phyloP scores from a whole-genome alignment of 2,888 invertebrate species.

The Cheiracanthium punctorium region DNA sequence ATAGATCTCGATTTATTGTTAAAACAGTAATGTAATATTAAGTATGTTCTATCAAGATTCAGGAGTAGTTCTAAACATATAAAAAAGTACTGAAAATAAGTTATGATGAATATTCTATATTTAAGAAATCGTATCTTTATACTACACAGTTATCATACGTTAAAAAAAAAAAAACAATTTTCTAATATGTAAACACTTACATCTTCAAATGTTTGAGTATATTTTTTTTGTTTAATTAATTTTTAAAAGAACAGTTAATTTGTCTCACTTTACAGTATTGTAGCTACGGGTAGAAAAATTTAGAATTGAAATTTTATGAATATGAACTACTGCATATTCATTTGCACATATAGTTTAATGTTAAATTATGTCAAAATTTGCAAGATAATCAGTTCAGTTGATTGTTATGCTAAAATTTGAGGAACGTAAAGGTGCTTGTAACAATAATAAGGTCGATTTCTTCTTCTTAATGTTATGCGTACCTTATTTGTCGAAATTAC shows the following conservation, averaged over 20 bases:
- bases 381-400: constrained; percentile 41
- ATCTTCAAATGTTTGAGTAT: not conserved
- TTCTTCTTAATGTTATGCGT: no score
- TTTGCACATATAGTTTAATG: no score
- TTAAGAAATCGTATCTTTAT: no score
- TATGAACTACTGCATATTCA: no score
- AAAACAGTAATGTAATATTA: not conserved
- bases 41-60: not conserved
- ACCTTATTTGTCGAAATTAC: no score
- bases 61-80: no score
- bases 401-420: not conserved
- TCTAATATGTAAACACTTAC: not conserved
- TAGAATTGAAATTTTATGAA: not conserved
- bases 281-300: constrained; percentile 40
- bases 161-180: not conserved
- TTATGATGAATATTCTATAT: no score
- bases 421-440: not conserved
- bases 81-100: no score
- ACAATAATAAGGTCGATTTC: no score
- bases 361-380: no score
- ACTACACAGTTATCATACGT: not conserved
- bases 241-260: no score
- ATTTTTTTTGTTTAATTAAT: no score
- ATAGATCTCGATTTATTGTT: not conserved
- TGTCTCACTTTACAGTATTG: not conserved